These are phyloP conservation scores for Burhinus oedicnemus DNA, from an alignment of 2,113 vertebrate species.

Conservation along the genomic window DNA sequence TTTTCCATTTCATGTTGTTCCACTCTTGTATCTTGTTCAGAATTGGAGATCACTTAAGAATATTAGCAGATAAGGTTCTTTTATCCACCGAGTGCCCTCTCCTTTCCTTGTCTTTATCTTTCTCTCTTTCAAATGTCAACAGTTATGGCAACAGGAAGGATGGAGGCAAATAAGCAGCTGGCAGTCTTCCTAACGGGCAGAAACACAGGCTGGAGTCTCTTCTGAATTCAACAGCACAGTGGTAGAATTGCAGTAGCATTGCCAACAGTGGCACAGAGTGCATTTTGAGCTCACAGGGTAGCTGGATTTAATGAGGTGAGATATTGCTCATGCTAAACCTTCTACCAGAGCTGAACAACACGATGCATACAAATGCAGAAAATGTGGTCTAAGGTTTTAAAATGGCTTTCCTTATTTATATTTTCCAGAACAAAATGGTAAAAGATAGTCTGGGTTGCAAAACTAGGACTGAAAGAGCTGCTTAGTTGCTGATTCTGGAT, in stretches of 20 bases:
- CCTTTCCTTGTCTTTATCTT: neutral
- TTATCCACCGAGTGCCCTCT: neutral
- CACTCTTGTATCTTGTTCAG: neutral
- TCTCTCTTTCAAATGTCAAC: neutral
- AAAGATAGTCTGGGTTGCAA: neutral
- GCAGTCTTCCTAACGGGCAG: slow-evolving; percentile 1
- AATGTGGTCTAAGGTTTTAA: neutral
- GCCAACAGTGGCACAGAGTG: neutral
- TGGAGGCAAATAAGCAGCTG: neutral
- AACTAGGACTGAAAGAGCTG: neutral
- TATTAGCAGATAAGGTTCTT: neutral
- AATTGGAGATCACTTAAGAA: neutral
- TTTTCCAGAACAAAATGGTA: neutral
- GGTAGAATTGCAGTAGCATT: neutral
- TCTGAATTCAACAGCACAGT: neutral
- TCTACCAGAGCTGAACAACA: neutral
- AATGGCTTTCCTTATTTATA: neutral
- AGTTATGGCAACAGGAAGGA: neutral
- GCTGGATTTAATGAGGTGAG: slow-evolving; percentile 32
- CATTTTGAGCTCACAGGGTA: neutral
- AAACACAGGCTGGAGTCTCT: neutral
- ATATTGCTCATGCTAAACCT: neutral
- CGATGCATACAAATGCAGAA: neutral
- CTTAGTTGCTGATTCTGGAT: neutral
- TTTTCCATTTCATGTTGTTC: neutral